Percentiles rank a stretch among this genome's conserved stretches.
phyloP scores from a whole-genome alignment of 2,888 invertebrate species.

The Cryptocephalus moraei region DNA sequence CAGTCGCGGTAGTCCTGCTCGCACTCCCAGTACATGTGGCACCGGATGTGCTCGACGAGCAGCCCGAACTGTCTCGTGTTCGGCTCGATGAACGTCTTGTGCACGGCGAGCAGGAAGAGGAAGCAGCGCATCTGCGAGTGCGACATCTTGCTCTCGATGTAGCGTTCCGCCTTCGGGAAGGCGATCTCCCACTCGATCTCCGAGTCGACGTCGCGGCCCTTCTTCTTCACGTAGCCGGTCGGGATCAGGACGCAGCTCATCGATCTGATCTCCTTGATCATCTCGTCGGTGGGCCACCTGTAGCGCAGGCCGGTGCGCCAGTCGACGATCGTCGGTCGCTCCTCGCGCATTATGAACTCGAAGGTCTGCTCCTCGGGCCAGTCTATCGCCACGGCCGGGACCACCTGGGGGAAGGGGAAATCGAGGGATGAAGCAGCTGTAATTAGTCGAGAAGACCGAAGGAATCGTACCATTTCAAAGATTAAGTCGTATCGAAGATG shows the following conservation, averaged over 20 bases:
- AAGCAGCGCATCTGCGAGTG: slow-evolving; percentile 63
- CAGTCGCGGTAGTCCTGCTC: slow-evolving; percentile 61
- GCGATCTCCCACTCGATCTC: slow-evolving; percentile 69
- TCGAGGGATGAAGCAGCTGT: no score
- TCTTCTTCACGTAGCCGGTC: slow-evolving; percentile 55
- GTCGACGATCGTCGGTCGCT: slow-evolving; percentile 39
- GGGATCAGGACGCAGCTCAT: slow-evolving; percentile 64
- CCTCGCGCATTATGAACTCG: slow-evolving; percentile 51
- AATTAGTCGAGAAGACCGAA: no score
- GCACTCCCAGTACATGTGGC: slow-evolving; percentile 69
- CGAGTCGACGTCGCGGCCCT: slow-evolving; percentile 30
- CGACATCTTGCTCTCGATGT: slow-evolving; percentile 61
- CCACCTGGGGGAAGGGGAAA: slow-evolving; percentile 38
- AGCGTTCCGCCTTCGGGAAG: slow-evolving; percentile 68
- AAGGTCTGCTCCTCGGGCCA: slow-evolving; percentile 67
- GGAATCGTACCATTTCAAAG: no score
- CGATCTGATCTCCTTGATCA: slow-evolving; percentile 55
- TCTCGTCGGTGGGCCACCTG: slow-evolving; percentile 60
- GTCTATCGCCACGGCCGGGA: slow-evolving; percentile 56
- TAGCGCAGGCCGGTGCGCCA: slow-evolving; percentile 35
- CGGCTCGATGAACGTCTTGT: slow-evolving; percentile 62
- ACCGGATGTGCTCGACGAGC: slow-evolving; percentile 60
- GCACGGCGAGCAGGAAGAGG: slow-evolving; percentile 55
- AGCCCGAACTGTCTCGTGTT: slow-evolving; percentile 54
- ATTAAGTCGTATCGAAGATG: no score